These are phyloP conservation scores for Capreolus pygargus DNA, from an alignment of 2,113 vertebrate genomes.

Conservation along the genomic window DNA sequence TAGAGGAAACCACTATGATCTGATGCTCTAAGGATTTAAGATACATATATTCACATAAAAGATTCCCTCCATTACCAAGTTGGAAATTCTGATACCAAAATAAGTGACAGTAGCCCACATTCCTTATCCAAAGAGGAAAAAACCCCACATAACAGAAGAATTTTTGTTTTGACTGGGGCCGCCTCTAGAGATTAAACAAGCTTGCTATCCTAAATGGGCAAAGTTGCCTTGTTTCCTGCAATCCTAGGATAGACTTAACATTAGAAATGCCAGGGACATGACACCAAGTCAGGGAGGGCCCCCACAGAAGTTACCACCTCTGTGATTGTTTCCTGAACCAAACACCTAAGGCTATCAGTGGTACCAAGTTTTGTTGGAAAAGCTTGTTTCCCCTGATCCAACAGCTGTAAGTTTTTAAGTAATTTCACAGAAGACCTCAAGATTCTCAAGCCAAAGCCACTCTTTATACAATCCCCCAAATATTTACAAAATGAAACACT, in stretches of 20 bases:
- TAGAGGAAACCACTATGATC: neutral
- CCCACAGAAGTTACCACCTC: constrained; percentile 20
- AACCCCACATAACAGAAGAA: neutral
- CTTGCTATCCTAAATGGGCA: neutral
- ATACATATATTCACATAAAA: neutral
- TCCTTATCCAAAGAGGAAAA: neutral
- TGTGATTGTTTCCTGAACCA: constrained; percentile 34
- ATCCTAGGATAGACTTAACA: neutral
- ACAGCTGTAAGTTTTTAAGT: constrained; percentile 50
- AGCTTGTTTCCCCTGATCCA: constrained; percentile 26
- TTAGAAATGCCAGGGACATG: neutral
- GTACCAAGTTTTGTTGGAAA: constrained; percentile 30
- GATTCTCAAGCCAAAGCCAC: constrained; percentile 43
- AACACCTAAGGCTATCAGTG: constrained; percentile 25
- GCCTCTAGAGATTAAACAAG: neutral
- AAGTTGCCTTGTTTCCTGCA: constrained; percentile 12
- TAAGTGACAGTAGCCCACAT: neutral
- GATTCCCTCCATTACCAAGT: neutral
- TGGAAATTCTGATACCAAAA: constrained; percentile 1
- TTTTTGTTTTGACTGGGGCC: neutral
- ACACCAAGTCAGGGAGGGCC: neutral
- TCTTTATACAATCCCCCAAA: constrained; percentile 44
- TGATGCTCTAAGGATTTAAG: neutral
- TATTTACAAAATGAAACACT: constrained; percentile 68
- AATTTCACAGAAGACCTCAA: constrained; percentile 58